These are phyloP conservation scores for Aurelia sp. DNA, from an alignment of 30 jellyfish, hydroid and myxozoan genomes.

Conservation along the genomic window DNA sequence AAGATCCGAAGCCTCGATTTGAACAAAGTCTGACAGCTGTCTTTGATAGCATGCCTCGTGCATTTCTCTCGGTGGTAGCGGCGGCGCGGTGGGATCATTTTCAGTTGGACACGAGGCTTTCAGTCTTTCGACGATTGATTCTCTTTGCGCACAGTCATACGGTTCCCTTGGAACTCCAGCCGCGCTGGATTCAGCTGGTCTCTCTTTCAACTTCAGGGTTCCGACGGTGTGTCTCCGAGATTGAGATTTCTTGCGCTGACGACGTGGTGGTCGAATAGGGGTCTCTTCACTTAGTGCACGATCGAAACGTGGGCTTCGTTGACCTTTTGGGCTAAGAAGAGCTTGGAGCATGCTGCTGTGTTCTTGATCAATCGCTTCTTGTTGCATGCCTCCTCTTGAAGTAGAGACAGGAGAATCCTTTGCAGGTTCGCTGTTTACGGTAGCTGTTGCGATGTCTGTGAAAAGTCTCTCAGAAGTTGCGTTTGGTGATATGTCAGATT, in stretches of 20 bases:
- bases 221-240: constrained; percentile 65
- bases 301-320: constrained; percentile 16
- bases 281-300: constrained; percentile 41
- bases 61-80: constrained; percentile 52
- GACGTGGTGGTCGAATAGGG: constrained; percentile 78
- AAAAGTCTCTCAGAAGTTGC: constrained; percentile 8
- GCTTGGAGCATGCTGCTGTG: constrained; percentile 35
- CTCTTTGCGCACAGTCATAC: constrained; percentile 19
- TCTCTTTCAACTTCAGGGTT: not conserved
- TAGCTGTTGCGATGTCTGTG: not conserved
- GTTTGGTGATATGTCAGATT: not conserved
- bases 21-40: constrained; percentile 35
- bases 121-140: not conserved
- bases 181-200: not conserved
- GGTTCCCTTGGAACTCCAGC: not conserved
- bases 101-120: not conserved
- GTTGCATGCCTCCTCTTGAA: not conserved
- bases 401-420: too few species aligned
- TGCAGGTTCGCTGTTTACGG: not conserved
- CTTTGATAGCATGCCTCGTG: not conserved
- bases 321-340: constrained; percentile 40
- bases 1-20: constrained; percentile 1
- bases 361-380: not conserved
- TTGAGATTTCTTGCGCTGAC: constrained; percentile 37
- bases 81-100: constrained; percentile 21